Evolutionary conservation across 2,797 vertebrate genomes (phyloP).

Genomic region (Staurois parvus): DNA sequence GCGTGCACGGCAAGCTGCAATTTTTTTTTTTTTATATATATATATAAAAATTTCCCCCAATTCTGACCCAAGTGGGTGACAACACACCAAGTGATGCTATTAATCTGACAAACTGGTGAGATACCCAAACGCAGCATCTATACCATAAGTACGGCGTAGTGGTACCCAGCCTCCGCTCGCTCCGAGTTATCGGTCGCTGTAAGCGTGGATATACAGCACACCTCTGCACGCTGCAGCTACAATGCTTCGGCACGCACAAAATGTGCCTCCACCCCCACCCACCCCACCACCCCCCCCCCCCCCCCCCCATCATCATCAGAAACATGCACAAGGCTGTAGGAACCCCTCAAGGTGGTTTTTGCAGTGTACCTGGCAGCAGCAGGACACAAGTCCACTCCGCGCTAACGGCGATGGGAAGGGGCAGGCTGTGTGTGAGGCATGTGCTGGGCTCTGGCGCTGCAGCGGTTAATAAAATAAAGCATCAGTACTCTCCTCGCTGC

Average conservation of each 20-base stretch:
- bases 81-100: not conserved
- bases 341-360: not conserved
- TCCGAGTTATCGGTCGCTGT: not conserved
- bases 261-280: too few species aligned
- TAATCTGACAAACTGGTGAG: not conserved
- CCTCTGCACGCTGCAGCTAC: constrained; percentile 22
- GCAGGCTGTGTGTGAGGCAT: not conserved
- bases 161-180: not conserved
- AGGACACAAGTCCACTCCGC: constrained; percentile 53
- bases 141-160: not conserved
- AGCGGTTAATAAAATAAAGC: constrained; percentile 24
- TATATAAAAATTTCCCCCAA: not conserved
- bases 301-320: not conserved
- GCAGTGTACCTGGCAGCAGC: constrained; percentile 52
- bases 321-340: not conserved
- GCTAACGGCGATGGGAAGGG: constrained; percentile 40
- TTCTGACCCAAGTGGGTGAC: not conserved
- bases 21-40: not conserved
- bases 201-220: not conserved
- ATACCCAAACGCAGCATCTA: not conserved
- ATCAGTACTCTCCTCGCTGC: constrained; percentile 35
- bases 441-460: not conserved
- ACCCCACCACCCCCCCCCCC: too few species aligned
- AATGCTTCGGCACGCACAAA: not conserved
- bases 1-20: not conserved